These are phyloP conservation scores for Hoplodrina ambigua DNA, from an alignment of 2,888 invertebrate species.

Conservation along the genomic window DNA sequence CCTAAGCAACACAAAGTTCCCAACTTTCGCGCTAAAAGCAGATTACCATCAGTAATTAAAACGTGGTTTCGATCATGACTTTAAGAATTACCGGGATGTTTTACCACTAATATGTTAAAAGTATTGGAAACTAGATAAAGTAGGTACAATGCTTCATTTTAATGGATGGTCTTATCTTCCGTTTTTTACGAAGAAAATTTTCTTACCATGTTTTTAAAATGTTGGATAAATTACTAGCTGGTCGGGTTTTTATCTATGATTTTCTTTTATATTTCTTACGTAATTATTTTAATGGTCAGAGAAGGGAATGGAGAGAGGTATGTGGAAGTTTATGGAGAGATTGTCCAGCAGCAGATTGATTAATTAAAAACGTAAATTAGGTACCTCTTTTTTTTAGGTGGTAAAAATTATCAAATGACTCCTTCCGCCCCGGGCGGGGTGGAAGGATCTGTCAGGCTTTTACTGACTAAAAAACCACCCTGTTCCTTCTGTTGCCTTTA, in stretches of 20 bases:
- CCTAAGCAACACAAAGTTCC: constrained; percentile 72
- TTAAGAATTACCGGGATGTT: constrained; percentile 17
- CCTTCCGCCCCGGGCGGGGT: no score
- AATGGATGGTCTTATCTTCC: constrained; percentile 31
- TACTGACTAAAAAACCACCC: no score
- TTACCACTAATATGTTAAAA: constrained; percentile 16
- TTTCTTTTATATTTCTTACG: background rate
- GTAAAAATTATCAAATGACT: no score
- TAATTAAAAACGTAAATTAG: background rate
- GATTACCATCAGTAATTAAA: constrained; percentile 85
- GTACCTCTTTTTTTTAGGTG: no score
- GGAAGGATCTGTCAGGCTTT: no score
- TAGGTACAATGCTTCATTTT: constrained; percentile 30
- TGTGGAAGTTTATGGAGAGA: no score
- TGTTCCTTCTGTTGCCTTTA: no score
- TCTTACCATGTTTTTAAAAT: constrained; percentile 13
- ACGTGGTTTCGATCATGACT: constrained; percentile 55
- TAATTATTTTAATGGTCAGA: no score
- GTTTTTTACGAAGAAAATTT: constrained; percentile 14
- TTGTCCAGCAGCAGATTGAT: background rate
- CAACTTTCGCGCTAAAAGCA: constrained; percentile 72
- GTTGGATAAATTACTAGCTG: background rate
- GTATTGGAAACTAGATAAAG: constrained; percentile 45
- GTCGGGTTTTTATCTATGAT: background rate
- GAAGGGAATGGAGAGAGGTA: background rate